phyloP scores from a whole-genome alignment of 2,113 vertebrate genomes.

The Halcyon malimbica region DNA sequence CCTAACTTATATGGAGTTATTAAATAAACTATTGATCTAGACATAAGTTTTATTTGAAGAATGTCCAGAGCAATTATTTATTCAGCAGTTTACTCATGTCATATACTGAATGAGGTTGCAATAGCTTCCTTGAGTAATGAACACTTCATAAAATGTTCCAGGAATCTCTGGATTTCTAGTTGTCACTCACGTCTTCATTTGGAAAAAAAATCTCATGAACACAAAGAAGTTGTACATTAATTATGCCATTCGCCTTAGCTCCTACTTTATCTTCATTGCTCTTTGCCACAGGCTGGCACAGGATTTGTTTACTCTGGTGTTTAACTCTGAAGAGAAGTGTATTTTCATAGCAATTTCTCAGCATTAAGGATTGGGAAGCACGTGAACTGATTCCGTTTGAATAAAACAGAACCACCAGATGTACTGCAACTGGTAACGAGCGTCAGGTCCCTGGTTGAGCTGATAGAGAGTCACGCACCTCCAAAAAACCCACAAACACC shows the following conservation, averaged over 20 bases:
- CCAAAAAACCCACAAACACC: not conserved
- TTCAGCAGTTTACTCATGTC: not conserved
- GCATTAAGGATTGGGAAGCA: not conserved
- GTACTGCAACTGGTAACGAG: not conserved
- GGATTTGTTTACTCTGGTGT: not conserved
- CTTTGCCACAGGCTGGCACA: not conserved
- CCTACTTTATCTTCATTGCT: not conserved
- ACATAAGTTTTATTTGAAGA: not conserved
- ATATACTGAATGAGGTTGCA: not conserved
- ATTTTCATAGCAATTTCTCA: not conserved
- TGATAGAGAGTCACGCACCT: not conserved
- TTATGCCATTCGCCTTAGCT: not conserved
- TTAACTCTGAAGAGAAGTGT: not conserved
- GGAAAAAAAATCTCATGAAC: not conserved
- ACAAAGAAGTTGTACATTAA: not conserved
- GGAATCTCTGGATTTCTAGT: not conserved
- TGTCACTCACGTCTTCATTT: not conserved
- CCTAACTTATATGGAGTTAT: not conserved
- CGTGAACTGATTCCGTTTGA: not conserved
- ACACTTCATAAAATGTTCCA: not conserved
- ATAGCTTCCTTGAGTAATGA: not conserved
- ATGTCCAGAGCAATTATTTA: not conserved
- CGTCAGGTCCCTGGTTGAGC: not conserved
- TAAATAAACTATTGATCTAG: not conserved
- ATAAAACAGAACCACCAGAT: constrained; percentile 24